A percentile compares a stretch with the other conserved stretches of the same genome.
These are phyloP conservation scores for Nemapogon koenigi DNA, from an alignment of 2,888 invertebrate genomes.

Conservation along the genomic window DNA sequence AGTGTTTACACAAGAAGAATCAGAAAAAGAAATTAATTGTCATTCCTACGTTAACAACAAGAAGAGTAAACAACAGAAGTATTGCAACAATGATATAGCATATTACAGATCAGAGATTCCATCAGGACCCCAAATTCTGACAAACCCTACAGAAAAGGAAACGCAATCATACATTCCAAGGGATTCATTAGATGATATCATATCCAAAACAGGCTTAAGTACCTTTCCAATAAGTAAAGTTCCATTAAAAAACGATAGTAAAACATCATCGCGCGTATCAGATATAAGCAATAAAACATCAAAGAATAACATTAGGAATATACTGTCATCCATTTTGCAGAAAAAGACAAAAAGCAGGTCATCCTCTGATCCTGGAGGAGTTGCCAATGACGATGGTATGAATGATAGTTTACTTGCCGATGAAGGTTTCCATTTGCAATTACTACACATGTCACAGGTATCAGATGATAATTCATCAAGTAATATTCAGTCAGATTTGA, in stretches of 20 bases:
- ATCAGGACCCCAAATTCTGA: not conserved
- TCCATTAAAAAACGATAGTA: too few species aligned
- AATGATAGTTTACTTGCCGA: too few species aligned
- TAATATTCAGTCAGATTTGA: not conserved
- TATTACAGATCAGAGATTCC: too few species aligned
- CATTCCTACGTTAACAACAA: conserved; percentile 25
- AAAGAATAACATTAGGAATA: conserved; percentile 36
- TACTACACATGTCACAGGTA: conserved; percentile 38
- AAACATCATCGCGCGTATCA: too few species aligned
- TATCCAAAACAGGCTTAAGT: conserved; percentile 36
- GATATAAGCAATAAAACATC: conserved; percentile 35
- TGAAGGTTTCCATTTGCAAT: too few species aligned
- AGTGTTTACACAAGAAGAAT: too few species aligned
- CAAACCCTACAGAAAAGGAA: conserved; percentile 26
- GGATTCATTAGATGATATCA: conserved; percentile 43
- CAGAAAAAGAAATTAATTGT: conserved; percentile 37
- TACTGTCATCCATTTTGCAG: conserved; percentile 27
- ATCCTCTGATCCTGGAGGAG: conserved; percentile 46
- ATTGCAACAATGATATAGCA: not conserved
- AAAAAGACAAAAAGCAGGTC: conserved; percentile 28
- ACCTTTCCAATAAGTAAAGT: too few species aligned
- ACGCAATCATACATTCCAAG: conserved; percentile 43
- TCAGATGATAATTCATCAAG: too few species aligned
- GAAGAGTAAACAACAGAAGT: conserved; percentile 1
- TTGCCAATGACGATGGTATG: too few species aligned